Base-by-base conservation (phyloP, 2,888 invertebrate species). In the Lepidochrysops patricia region DNA sequence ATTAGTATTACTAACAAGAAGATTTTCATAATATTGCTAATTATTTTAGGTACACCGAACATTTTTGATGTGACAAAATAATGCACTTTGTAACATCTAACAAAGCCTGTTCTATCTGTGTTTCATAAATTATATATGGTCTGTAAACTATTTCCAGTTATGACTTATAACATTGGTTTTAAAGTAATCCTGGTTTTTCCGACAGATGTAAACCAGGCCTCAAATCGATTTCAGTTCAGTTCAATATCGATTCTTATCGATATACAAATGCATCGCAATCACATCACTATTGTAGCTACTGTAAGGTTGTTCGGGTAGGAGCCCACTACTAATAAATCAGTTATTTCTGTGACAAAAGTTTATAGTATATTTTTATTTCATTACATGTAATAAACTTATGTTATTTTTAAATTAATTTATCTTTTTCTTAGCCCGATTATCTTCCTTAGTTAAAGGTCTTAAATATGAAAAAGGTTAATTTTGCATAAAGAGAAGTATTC, bases 341-440 rank as follows among this genome's bases (percentile, higher is more conserved):
- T 77, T 76, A 74, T 69, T 67, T 78, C 77, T 81, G 82, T 84
- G 82, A 80, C 75, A 79, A 79, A 82, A 74, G 76, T 83, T 79
- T 81, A 84, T 82, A 79, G 74, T 80, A 75, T 84, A 84, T 84
- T 87, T 87, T 88, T 87, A 88, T 87, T 88, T 87, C 70, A 85
- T 84, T 85, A 86, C 83, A 84, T 88, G 86, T 86, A 88, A 87
- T 88, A 89, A 87, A 88, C 87, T 85, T 85, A 88, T 83, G 86
- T 87, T 88, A 88, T 89, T 89, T 88, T 89, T 87, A 87, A 88
- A 77, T 82, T 84, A 29, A 67, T 61, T 62, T 73, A 73, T 67
- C 61, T 75, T 86, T 85, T 86, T 69, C 74, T 78, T 82, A 19
- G 15, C 19, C 54, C 9, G 19, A 13, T 15, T 29, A 5, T 54